Evolutionary conservation across 2,113 vertebrate species (phyloP), one percentile per base, ranked within the genome.

Genomic region (Connochaetes taurinus): DNA sequence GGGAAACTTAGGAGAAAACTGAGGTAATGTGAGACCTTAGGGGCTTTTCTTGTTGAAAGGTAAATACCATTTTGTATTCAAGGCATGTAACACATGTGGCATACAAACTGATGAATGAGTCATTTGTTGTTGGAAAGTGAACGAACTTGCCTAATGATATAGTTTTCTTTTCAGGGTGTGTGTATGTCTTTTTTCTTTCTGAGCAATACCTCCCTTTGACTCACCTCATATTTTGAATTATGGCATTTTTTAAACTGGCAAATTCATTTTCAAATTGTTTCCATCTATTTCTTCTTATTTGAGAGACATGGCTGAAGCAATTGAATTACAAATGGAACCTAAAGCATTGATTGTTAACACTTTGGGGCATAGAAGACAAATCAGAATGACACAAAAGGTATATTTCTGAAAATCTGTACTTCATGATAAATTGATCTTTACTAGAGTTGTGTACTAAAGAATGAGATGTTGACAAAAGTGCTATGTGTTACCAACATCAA

Each of bases 51-150:
- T 14, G 0, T 74, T 95, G 86, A 94, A 97, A 97, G 83, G 93
- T 94, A 98, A 96, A 96, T 94, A 96, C 17, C 55, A 84, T 57
- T 90, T 95, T 0, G 0, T 93, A 93, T 94, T 98, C 87, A 96
- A 96, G 85, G 64, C 96, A 60, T 94, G 29, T 90, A 93, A 91
- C 16, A 94, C 71, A 93, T 52, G 80, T 71, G 80, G 55, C 80
- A n/a, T 47, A 89, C 25, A 9, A 83, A 92, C 53, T 94, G 45
- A 90, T 91, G 74, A 15, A 3, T 94, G 97, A 98, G 82, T 98
- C 97, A 97, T 60, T 95, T 96, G 40, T 82, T 94, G 90, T 97
- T 97, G 98, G 95, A 98, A 99, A 98, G 97, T 98, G 97, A 98
- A 98, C 97, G 96, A 58, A 97, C 96, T 98, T 98, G 96, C 43